These are phyloP conservation scores for Protobothrops mucrosquamatus DNA, from an alignment of 2,113 vertebrate species.

Conservation along the genomic window DNA sequence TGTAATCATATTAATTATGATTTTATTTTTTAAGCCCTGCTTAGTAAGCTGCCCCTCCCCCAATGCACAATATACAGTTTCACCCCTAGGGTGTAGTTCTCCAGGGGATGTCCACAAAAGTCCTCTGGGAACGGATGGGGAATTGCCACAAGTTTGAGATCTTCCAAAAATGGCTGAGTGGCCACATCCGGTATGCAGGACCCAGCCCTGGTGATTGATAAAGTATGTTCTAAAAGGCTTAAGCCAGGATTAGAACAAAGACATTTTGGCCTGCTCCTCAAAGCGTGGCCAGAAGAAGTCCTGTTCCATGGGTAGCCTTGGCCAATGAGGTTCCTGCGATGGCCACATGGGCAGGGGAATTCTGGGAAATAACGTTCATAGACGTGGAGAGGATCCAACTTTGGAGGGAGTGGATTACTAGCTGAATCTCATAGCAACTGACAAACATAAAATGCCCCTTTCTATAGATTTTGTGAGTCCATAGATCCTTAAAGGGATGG, in stretches of 20 bases:
- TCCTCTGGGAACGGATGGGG: not conserved
- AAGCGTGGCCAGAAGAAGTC: not conserved
- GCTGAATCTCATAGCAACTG: slow-evolving; percentile 16
- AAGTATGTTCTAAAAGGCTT: not conserved
- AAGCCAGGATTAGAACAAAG: not conserved
- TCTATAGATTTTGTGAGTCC: not conserved
- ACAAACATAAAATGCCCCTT: not conserved
- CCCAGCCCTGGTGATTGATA: not conserved
- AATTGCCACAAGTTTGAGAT: not conserved
- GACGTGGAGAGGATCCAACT: not conserved
- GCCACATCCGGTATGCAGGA: not conserved
- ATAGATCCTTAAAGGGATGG: not conserved
- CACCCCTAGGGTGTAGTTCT: not conserved
- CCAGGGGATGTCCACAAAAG: too few relatives aligned
- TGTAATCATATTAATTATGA: not conserved
- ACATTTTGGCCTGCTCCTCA: not conserved
- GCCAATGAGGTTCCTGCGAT: not conserved
- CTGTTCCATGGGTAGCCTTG: too few relatives aligned
- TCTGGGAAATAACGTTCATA: not conserved
- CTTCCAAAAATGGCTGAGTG: not conserved
- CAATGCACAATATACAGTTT: not conserved
- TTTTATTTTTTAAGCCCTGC: slow-evolving; percentile 8
- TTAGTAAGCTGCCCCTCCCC: not conserved
- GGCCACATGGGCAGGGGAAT: not conserved
- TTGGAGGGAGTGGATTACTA: not conserved